Evolutionary conservation across 2,797 vertebrate species (phyloP).

Genomic region (Semotilus atromaculatus): DNA sequence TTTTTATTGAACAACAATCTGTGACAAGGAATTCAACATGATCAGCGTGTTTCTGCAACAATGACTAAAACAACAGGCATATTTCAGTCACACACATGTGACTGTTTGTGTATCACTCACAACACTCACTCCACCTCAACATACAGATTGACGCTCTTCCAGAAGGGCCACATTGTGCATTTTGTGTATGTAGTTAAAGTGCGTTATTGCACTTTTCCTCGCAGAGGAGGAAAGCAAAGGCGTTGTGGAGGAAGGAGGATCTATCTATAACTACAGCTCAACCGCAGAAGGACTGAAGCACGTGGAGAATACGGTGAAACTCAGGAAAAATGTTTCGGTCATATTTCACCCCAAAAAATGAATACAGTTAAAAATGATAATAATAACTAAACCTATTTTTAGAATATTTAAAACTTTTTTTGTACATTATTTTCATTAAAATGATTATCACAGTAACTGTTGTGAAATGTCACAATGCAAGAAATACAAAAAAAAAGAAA

Average conservation of each 20-base stretch:
- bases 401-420: background rate
- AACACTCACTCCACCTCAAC: constrained; percentile 57
- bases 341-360: background rate
- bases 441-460: background rate
- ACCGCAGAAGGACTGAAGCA: constrained; percentile 57
- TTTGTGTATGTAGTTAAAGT: constrained; percentile 69
- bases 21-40: constrained; percentile 75
- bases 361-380: background rate
- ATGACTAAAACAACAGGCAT: constrained; percentile 60
- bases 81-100: constrained; percentile 47
- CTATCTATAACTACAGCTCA: constrained; percentile 48
- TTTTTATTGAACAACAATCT: constrained; percentile 82
- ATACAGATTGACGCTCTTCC: constrained; percentile 52
- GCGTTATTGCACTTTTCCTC: constrained; percentile 77
- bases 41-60: constrained; percentile 63
- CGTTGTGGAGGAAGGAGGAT: constrained; percentile 13
- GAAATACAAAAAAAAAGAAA: background rate
- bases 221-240: constrained; percentile 74
- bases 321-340: background rate
- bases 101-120: constrained; percentile 65
- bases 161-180: constrained; percentile 50
- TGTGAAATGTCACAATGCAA: background rate
- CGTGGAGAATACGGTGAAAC: background rate
- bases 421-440: background rate
- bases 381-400: background rate